A percentile compares a stretch with the other conserved stretches of the same genome.
Evolutionary conservation across 2,888 invertebrate genomes (phyloP).

Genomic region (Caenorhabditis sp.): DNA sequence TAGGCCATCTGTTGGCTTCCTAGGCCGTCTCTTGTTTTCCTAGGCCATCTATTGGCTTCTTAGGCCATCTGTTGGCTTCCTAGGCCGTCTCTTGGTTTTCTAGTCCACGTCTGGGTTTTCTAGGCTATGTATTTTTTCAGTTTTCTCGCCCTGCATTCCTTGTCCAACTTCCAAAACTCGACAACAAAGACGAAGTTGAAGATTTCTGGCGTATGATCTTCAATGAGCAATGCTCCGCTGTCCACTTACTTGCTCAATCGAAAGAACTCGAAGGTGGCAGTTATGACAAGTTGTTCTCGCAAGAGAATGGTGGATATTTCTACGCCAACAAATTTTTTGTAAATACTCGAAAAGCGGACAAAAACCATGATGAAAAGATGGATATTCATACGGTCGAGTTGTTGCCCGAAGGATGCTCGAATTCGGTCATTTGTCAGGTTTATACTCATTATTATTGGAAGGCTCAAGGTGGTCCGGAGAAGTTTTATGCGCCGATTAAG

Average conservation of each 20-base stretch:
- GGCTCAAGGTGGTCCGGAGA: constrained; percentile 5
- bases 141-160: constrained; percentile 21
- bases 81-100: too few species aligned
- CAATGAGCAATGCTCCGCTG: constrained; percentile 22
- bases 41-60: too few species aligned
- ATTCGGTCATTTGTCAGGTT: constrained; percentile 6
- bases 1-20: too few species aligned
- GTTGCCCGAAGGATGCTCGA: constrained; percentile 35
- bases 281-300: constrained; percentile 21
- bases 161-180: constrained; percentile 29
- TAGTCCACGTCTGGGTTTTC: too few species aligned
- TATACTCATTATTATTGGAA: constrained; percentile 8
- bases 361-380: constrained; percentile 11
- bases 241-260: constrained; percentile 28
- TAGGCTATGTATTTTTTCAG: too few species aligned
- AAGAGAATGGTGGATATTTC: constrained; percentile 21
- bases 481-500: constrained; percentile 6
- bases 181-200: constrained; percentile 19
- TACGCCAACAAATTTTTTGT: constrained; percentile 35
- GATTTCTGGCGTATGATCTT: constrained; percentile 39
- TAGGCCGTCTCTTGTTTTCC: too few species aligned
- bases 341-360: constrained; percentile 33
- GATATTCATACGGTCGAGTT: constrained; percentile 25
- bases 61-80: too few species aligned
- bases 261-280: constrained; percentile 21